Evolutionary conservation across 1,140 invertebrate species (phyloP).

Genomic region (Lepidurus apus): DNA sequence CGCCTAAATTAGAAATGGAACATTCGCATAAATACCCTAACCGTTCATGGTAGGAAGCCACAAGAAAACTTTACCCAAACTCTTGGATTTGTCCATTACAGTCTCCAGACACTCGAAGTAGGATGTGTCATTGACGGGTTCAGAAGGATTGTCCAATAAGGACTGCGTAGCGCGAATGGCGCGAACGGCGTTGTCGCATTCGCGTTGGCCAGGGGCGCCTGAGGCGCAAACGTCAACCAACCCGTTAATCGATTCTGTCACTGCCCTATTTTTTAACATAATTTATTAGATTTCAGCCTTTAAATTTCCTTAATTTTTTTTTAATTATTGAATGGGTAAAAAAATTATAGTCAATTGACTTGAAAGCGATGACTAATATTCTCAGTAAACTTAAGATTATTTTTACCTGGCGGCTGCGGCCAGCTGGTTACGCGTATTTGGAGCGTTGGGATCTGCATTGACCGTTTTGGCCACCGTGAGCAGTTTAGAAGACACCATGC

Average conservation of each 20-base stretch:
- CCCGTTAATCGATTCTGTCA: conserved; percentile 89
- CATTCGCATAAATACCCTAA: neutral
- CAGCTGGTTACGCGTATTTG: conserved; percentile 83
- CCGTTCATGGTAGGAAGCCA: neutral
- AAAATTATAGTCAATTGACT: neutral
- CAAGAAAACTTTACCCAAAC: conserved; percentile 50
- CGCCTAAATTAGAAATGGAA: conserved; percentile 52
- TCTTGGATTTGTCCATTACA: conserved; percentile 90
- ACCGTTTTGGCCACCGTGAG: conserved; percentile 81
- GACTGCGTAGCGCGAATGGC: conserved; percentile 80
- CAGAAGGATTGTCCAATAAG: conserved; percentile 75
- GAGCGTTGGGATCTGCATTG: conserved; percentile 78
- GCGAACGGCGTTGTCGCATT: conserved; percentile 93
- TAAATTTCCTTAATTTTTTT: neutral
- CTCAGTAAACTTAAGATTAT: no score
- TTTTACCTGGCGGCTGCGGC: conserved; percentile 62
- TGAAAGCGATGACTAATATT: neutral
- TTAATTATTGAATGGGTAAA: conserved; percentile 22
- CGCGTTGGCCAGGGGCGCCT: conserved; percentile 82
- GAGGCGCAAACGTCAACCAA: conserved; percentile 76
- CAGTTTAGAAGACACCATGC: conserved; percentile 79
- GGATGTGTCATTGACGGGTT: conserved; percentile 78
- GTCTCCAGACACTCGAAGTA: conserved; percentile 93
- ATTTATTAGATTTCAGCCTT: conserved; percentile 35
- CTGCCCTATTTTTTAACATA: conserved; percentile 48